These are phyloP conservation scores for Enteromius thamalakanensis DNA, from an alignment of 2,797 vertebrate species.

Conservation along the genomic window DNA sequence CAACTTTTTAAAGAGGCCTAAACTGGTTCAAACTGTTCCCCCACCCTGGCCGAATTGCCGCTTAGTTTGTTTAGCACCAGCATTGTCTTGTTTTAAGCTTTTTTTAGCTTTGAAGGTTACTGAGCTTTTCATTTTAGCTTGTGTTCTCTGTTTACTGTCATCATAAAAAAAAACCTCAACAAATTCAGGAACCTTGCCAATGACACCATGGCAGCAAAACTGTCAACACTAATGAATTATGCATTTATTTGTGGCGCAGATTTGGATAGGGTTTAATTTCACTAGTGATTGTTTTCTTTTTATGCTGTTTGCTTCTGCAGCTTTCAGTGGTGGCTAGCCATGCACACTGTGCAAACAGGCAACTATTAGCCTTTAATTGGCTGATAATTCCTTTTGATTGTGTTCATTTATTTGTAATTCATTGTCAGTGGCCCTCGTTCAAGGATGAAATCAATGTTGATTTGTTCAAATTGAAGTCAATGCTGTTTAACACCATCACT, in stretches of 20 bases:
- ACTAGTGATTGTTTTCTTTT: constrained; percentile 61
- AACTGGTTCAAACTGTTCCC: background rate
- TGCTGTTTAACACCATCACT: constrained; percentile 18
- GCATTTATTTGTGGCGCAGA: constrained; percentile 65
- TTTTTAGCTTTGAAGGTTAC: background rate
- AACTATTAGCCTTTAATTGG: constrained; percentile 66
- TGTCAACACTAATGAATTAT: constrained; percentile 58
- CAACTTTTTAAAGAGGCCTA: background rate
- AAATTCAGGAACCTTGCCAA: background rate
- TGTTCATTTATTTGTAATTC: constrained; percentile 69
- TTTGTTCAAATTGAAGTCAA: constrained; percentile 40
- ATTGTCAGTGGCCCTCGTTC: constrained; percentile 56
- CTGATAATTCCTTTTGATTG: constrained; percentile 65
- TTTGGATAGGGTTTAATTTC: constrained; percentile 69
- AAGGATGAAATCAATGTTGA: constrained; percentile 58
- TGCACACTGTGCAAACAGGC: constrained; percentile 69
- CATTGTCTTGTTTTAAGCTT: background rate
- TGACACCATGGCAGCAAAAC: constrained; percentile 12
- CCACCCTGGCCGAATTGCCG: background rate
- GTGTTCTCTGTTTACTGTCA: background rate
- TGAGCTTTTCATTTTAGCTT: background rate
- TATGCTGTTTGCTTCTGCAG: constrained; percentile 58
- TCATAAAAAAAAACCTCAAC: background rate
- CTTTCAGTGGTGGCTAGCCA: constrained; percentile 67
- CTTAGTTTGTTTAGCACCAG: background rate